A percentile compares a stretch with the other conserved stretches of the same genome.
These are phyloP conservation scores for Chaetura pelagica DNA, from an alignment of 2,113 vertebrate genomes.

Conservation along the genomic window DNA sequence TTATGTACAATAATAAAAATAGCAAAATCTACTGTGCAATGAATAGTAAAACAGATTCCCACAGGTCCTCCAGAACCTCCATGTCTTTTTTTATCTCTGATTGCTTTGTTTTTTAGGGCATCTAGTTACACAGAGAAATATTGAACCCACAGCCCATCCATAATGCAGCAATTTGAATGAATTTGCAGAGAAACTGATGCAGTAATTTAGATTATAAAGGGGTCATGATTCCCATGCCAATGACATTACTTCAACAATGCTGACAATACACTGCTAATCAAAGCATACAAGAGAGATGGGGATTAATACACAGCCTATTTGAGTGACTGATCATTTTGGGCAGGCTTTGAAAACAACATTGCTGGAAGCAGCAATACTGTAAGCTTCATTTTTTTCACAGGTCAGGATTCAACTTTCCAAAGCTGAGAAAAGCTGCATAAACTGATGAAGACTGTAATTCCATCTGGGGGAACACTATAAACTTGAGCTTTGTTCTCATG, in stretches of 20 bases:
- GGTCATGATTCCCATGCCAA: slow-evolving; percentile 4
- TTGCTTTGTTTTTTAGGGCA: background rate
- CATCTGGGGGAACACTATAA: background rate
- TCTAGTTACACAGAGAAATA: background rate
- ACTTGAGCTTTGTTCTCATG: slow-evolving; percentile 8
- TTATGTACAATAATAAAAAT: background rate
- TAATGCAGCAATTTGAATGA: background rate
- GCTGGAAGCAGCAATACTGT: background rate
- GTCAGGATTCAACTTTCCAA: slow-evolving; percentile 14
- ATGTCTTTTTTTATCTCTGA: background rate
- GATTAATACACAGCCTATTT: background rate
- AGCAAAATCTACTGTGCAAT: fast-evolving
- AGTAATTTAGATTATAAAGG: slow-evolving; percentile 1
- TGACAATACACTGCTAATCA: background rate
- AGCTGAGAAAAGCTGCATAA: slow-evolving; percentile 5
- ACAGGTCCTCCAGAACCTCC: background rate
- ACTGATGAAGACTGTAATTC: slow-evolving; percentile 60
- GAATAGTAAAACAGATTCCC: background rate
- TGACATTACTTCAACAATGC: background rate
- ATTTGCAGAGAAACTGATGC: slow-evolving; percentile 7
- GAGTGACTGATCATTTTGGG: background rate
- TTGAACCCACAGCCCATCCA: background rate
- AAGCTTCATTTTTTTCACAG: background rate
- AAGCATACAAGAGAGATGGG: background rate
- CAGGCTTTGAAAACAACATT: background rate